Conservation (phyloP, 2,113 vertebrate genomes). For the Echinops telfairi region DNA sequence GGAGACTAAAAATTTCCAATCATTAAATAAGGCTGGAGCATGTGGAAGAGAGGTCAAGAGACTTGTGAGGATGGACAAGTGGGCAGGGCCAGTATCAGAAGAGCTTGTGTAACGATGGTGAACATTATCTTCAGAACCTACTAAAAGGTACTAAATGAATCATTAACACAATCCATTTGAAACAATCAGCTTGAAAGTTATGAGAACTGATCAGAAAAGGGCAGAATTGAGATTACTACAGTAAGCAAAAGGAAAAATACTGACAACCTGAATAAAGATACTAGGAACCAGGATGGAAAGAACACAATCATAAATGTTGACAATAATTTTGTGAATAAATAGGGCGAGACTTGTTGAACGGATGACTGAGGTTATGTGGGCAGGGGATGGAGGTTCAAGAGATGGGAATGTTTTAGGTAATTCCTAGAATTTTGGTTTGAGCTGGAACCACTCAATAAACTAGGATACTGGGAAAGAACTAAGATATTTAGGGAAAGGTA, state of each 20-base stretch:
- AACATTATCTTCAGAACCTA: too few species aligned
- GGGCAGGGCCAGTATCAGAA: not conserved
- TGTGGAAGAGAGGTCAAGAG: not conserved
- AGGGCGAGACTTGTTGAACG: not conserved
- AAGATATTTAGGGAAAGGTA: conserved; percentile 26
- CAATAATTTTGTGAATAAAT: not conserved
- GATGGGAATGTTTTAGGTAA: not conserved
- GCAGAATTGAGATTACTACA: not conserved
- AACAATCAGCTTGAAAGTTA: too few species aligned
- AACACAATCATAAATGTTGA: not conserved
- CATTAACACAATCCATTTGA: too few species aligned
- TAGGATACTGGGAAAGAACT: not conserved
- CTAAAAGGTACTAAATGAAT: not conserved
- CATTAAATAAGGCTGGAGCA: not conserved
- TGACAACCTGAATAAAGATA: not conserved
- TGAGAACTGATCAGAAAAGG: not conserved
- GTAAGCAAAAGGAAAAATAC: not conserved
- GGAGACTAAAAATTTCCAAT: not conserved
- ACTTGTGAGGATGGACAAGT: not conserved
- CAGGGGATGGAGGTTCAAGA: not conserved
- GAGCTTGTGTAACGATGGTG: too few species aligned
- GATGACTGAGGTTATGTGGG: not conserved
- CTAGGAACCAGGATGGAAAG: not conserved
- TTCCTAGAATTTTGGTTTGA: conserved; percentile 6
- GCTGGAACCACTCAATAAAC: not conserved